Base-by-base conservation (phyloP, 2,888 invertebrate species). In the Phanerotoma sp. region DNA sequence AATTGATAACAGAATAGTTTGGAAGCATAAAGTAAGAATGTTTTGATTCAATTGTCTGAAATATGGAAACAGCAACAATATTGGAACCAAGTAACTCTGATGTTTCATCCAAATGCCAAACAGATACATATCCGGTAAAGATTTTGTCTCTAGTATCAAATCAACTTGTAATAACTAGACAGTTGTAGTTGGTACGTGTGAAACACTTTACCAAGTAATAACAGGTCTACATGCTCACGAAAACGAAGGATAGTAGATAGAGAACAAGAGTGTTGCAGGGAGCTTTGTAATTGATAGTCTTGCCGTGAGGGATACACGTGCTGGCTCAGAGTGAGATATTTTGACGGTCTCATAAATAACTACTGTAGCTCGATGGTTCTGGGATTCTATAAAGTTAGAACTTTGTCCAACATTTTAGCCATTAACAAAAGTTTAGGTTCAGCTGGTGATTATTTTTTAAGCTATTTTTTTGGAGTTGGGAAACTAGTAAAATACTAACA, bases 271-370 rank as follows among this genome's bases (percentile, higher is more conserved):
- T 44, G 21, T 42, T 30, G 11, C 28, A 33, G 37, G 44, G 30
- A 67, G 61, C 51, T 63, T 59, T 64, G 69, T 69, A 71, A 72
- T 68, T 68, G 72, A 72, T 72, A 72, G 61, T 65, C 64, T 66
- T 69, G 54, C 49, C 46, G 55, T 56, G 47, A 25, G 35, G 52
- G 57, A 54, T 60, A 66, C 62, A 63, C 62, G 58, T 61, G 62
- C 38, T 51, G 58, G 53, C 40, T 51, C 52, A 49, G 61, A 57
- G 61, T 58, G 49, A 62, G 63, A 63, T 62, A 61, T 62, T 66
- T 63, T 62, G 65, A 63, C 62, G 60, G 57, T 55, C 45, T 60
- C 60, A 61, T 65, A 66, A 66, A 67, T 67, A 66, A 64, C 57
- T 59, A 55, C 48, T 37, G 28, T 28, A 49, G 22, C 42, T 42